phyloP scores from a whole-genome alignment of 2,797 vertebrate species.

The Halcyon badia region DNA sequence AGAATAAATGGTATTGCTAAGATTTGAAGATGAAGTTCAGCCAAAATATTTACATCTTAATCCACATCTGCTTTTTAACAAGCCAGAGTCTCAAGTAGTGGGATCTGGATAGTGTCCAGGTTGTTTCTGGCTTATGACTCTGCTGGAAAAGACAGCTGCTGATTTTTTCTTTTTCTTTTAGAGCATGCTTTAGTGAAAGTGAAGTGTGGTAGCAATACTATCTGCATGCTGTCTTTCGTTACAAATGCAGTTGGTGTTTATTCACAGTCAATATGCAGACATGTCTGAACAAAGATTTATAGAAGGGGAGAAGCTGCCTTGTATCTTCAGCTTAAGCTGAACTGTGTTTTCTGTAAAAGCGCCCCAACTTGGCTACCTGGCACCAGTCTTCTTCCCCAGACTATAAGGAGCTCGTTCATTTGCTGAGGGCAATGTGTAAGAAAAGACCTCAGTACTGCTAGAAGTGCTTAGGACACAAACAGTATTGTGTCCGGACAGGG shows the following conservation, averaged over 20 bases:
- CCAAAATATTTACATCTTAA: constrained; percentile 19
- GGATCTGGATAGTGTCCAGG: background rate
- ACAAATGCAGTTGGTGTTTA: background rate
- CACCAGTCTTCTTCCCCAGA: background rate
- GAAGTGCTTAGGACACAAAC: background rate
- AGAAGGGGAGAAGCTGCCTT: background rate
- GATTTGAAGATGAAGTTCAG: background rate
- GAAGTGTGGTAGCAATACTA: background rate
- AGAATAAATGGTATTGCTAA: background rate
- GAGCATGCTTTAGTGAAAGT: background rate
- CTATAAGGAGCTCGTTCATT: background rate
- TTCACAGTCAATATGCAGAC: background rate
- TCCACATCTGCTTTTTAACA: constrained; percentile 16
- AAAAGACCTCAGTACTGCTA: background rate
- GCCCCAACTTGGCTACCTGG: background rate
- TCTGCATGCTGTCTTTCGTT: background rate
- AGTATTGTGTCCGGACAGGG: background rate
- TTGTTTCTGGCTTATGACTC: background rate
- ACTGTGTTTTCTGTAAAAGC: background rate
- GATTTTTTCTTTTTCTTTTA: background rate
- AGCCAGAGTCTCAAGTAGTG: background rate
- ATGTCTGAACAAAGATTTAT: background rate
- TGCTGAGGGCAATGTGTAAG: background rate
- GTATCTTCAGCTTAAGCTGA: background rate
- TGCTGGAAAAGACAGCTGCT: background rate